These are phyloP conservation scores for Heliconius himera DNA, from an alignment of 1,140 invertebrate genomes.

Conservation along the genomic window DNA sequence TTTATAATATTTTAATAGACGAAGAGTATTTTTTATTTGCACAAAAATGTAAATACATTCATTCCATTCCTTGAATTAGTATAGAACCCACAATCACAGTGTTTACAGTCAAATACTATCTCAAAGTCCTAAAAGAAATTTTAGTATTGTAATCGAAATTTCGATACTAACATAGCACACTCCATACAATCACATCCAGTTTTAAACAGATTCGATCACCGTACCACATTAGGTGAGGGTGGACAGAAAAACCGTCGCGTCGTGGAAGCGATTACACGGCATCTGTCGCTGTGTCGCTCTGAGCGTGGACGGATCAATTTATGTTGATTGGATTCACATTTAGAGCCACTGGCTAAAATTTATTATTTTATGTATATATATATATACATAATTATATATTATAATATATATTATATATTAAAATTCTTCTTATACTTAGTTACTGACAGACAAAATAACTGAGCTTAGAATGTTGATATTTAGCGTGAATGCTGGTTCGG, in stretches of 20 bases:
- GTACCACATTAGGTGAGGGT: conserved; percentile 57
- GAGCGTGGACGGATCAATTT: conserved; percentile 53
- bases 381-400: background rate
- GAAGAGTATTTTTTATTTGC: too few relatives aligned
- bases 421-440: too few relatives aligned
- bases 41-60: too few relatives aligned
- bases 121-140: too few relatives aligned
- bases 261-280: conserved; percentile 75
- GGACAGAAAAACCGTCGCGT: conserved; percentile 69
- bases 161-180: conserved; percentile 28
- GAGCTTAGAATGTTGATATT: too few relatives aligned
- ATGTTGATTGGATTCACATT: conserved; percentile 74
- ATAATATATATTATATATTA: background rate
- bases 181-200: conserved; percentile 45
- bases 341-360: background rate
- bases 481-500: too few relatives aligned
- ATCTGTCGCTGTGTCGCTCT: conserved; percentile 55
- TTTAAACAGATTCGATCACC: conserved; percentile 73
- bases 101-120: too few relatives aligned
- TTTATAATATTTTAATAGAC: too few relatives aligned
- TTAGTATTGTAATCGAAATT: too few relatives aligned
- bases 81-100: too few relatives aligned
- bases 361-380: background rate
- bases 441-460: too few relatives aligned
- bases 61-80: too few relatives aligned